Evolutionary conservation across 2,888 invertebrate genomes (phyloP), one percentile per base, ranked within the genome.

Genomic region (Lasioglossum leucozonium): DNA sequence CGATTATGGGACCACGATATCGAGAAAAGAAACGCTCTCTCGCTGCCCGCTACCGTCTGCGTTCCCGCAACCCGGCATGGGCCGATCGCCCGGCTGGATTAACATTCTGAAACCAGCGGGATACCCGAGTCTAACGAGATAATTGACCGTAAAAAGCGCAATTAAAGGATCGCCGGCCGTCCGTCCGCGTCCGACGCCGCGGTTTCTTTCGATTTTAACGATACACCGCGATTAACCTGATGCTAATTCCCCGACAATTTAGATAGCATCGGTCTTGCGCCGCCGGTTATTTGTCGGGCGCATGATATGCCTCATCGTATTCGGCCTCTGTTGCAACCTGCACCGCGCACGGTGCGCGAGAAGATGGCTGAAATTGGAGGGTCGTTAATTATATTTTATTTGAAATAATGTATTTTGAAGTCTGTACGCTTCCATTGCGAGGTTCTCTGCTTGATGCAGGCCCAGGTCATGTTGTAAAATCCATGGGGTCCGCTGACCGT

Each of bases 21-120:
- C 82, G 86, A 51, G 77, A 67, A 79, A 88, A 87, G 84, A 87
- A 87, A 88, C 83, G 75, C 71, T 42, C n/a, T 72, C 62, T 42
- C n/a, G 67, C 62, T 51, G 51, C 10, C 77, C 51, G 75, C 78
- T 51, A 67, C 51, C 51, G 72, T 79, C 75, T n/a, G 51, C 74
- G 47, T 51, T 40, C 62, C 72, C 80, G 74, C n/a, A 44, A 72
- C 34, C 44, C 62, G 58, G 69, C 58, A 65, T 75, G 34, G 65
- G 72, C 67, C 62, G 62, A 62, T 73, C 80, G 72, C 51, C 30
- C 71, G 67, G n/a, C 62, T 76, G 82, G 82, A 87, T 87, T 85
- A 88, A 83, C 87, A 83, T 86, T 85, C 83, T 79, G 71, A 62
- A 76, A 88, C 71, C 88, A 88, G 88, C 88, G 84, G 88, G 88